Evolutionary conservation across 1,140 invertebrate species (phyloP).

Genomic region (Saccostrea cuccullata): DNA sequence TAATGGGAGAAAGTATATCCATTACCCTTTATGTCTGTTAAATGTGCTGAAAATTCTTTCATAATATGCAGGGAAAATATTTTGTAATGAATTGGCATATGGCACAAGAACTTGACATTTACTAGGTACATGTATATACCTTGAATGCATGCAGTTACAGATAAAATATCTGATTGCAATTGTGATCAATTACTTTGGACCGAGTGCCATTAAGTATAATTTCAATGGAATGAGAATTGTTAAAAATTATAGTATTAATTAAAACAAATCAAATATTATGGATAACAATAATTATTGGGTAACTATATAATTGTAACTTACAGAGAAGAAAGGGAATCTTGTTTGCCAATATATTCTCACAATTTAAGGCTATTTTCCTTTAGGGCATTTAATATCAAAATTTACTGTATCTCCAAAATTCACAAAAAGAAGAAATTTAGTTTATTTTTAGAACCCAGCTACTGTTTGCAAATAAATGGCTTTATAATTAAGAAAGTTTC

Average conservation of each 20-base stretch:
- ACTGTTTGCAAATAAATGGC: too few species aligned
- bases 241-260: background rate
- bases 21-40: slow-evolving; percentile 24
- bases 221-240: background rate
- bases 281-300: too few species aligned
- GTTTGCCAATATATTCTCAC: too few species aligned
- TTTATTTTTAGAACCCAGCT: too few species aligned
- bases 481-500: too few species aligned
- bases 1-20: background rate
- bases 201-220: background rate
- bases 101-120: background rate
- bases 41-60: slow-evolving; percentile 9
- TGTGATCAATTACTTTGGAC: background rate
- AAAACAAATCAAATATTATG: too few species aligned
- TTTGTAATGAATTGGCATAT: slow-evolving; percentile 10
- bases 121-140: background rate
- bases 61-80: slow-evolving; percentile 13
- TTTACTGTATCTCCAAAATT: too few species aligned
- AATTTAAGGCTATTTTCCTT: too few species aligned
- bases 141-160: background rate
- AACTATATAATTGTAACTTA: too few species aligned
- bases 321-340: too few species aligned
- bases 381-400: too few species aligned
- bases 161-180: background rate
- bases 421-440: too few species aligned